These are phyloP conservation scores for Cephalotes varians DNA, from an alignment of 2,888 invertebrate genomes.

Conservation along the genomic window DNA sequence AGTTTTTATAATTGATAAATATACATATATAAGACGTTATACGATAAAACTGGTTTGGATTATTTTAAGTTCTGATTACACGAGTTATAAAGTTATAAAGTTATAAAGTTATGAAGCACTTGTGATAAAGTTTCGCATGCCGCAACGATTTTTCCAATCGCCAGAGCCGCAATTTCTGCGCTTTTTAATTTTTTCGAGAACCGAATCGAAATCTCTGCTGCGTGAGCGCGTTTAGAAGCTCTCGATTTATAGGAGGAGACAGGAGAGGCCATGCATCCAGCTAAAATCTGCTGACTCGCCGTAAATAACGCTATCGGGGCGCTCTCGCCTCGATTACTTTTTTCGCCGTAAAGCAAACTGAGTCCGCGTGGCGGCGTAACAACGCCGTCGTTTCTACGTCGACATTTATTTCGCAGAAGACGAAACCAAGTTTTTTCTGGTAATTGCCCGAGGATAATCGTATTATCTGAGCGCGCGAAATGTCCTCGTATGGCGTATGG, in stretches of 20 bases:
- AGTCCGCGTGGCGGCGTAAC: constrained; percentile 33
- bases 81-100: not conserved
- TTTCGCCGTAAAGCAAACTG: constrained; percentile 55
- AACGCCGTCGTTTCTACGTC: constrained; percentile 16
- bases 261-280: constrained; percentile 47
- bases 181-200: constrained; percentile 46
- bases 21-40: not conserved
- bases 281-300: constrained; percentile 59
- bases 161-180: constrained; percentile 15
- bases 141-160: constrained; percentile 31
- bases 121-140: constrained; percentile 6
- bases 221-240: constrained; percentile 53
- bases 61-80: not conserved
- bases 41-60: not conserved
- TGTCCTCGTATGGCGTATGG: constrained; percentile 18
- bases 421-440: constrained; percentile 20
- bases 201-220: constrained; percentile 50
- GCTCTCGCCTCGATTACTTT: constrained; percentile 51
- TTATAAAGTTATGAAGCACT: constrained; percentile 8
- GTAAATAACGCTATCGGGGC: constrained; percentile 42
- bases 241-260: constrained; percentile 51
- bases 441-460: constrained; percentile 21
- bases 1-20: not conserved
- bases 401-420: constrained; percentile 28
- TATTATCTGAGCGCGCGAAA: constrained; percentile 1